Conservation (phyloP, 1,140 invertebrate genomes). For the Sinella curviseta region DNA sequence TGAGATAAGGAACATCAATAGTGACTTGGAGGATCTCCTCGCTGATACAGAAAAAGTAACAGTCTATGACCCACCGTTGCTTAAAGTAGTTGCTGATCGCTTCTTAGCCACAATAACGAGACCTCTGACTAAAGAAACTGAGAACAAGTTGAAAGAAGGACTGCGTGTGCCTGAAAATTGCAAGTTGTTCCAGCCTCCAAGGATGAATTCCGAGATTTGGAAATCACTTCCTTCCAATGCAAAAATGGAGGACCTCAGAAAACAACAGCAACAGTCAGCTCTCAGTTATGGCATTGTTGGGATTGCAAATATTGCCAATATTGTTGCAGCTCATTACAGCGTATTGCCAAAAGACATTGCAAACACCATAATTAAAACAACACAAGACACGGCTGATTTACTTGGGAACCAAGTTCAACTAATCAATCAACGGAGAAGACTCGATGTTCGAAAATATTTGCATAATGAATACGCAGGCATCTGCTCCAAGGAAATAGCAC, state of each 20-base stretch:
- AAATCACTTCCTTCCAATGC: conserved; percentile 1
- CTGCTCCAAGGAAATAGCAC: background rate
- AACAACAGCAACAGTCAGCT: conserved; percentile 10
- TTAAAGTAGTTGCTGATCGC: background rate
- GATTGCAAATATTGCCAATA: conserved; percentile 10
- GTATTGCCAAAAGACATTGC: background rate
- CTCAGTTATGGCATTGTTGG: background rate
- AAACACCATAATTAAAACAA: background rate
- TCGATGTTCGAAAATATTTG: background rate
- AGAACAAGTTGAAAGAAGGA: background rate
- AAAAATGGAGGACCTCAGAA: background rate
- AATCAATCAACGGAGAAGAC: background rate
- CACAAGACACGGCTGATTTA: conserved; percentile 7
- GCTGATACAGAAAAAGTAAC: background rate
- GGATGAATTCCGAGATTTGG: conserved; percentile 33
- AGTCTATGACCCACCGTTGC: background rate
- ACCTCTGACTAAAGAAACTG: conserved; percentile 8
- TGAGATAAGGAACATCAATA: no score
- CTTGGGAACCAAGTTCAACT: conserved; percentile 4
- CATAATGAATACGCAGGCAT: background rate
- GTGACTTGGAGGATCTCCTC: no score
- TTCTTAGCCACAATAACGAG: background rate
- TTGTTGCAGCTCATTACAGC: background rate
- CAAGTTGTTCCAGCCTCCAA: conserved; percentile 13
- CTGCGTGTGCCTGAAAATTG: conserved; percentile 16